Evolutionary conservation across 2,888 invertebrate species (phyloP).

Genomic region (Therioaphis trifolii): DNA sequence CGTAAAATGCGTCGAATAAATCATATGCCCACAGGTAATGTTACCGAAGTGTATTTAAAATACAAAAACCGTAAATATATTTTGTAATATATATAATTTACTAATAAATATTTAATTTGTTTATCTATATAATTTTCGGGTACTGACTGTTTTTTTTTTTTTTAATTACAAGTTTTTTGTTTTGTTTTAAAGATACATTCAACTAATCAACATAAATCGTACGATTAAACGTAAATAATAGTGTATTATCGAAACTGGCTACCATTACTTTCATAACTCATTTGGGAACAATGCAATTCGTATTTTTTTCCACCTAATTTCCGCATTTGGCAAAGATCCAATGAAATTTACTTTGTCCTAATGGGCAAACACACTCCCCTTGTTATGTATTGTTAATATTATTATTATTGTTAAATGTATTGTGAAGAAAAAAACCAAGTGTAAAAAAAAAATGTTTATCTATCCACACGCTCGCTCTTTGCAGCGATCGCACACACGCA

Average conservation of each 20-base stretch:
- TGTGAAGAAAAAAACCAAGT: constrained; percentile 47
- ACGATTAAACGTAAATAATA: constrained; percentile 42
- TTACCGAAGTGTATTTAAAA: constrained; percentile 23
- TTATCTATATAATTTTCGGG: too few species aligned
- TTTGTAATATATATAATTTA: too few species aligned
- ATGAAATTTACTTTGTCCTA: constrained; percentile 45
- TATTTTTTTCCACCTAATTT: constrained; percentile 58
- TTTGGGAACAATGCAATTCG: constrained; percentile 57
- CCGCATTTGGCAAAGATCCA: constrained; percentile 52
- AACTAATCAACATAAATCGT: constrained; percentile 46
- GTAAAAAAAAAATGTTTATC: constrained; percentile 37
- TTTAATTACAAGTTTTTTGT: constrained; percentile 25
- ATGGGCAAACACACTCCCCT: constrained; percentile 33
- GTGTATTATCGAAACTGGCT: constrained; percentile 49
- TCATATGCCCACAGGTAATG: neutral
- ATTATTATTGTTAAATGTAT: constrained; percentile 52
- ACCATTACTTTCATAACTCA: constrained; percentile 49
- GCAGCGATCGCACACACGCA: constrained; percentile 5
- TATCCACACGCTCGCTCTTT: constrained; percentile 3
- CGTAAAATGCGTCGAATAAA: neutral
- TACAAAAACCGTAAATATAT: too few species aligned
- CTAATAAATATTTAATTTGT: too few species aligned
- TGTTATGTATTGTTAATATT: constrained; percentile 3
- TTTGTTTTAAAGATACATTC: constrained; percentile 1
- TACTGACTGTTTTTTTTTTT: neutral